These are phyloP conservation scores for Prietella phreatophila DNA, from an alignment of 2,113 vertebrate genomes.

Conservation along the genomic window DNA sequence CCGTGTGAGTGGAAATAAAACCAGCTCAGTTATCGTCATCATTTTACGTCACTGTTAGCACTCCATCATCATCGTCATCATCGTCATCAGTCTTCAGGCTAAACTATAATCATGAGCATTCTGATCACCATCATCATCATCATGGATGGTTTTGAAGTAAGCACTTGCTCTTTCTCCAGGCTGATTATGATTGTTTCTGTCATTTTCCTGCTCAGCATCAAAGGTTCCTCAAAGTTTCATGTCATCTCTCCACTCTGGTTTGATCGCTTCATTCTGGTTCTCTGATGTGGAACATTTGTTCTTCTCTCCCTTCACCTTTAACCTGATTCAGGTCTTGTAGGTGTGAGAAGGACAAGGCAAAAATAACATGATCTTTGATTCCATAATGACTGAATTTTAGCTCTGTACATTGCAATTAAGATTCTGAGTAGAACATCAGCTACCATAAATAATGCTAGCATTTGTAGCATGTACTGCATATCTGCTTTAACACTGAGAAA, in stretches of 20 bases:
- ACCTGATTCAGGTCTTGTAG: neutral
- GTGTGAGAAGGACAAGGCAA: neutral
- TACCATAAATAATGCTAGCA: neutral
- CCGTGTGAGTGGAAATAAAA: neutral
- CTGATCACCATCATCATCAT: neutral
- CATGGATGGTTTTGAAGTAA: constrained; percentile 5
- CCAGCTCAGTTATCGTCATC: neutral
- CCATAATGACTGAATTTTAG: neutral
- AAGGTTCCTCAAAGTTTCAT: constrained; percentile 3
- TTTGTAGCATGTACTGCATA: neutral
- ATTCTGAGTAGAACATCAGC: neutral
- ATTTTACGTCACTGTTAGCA: neutral
- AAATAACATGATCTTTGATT: neutral
- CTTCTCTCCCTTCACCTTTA: neutral
- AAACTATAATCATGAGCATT: neutral
- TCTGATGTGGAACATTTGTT: neutral
- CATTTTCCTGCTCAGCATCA: constrained; percentile 10
- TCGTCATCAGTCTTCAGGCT: neutral
- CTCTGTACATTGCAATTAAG: neutral
- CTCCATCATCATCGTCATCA: neutral
- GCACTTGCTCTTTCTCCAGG: neutral
- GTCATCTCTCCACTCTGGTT: neutral
- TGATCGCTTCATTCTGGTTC: neutral
- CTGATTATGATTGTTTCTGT: neutral
- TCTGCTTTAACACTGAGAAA: neutral